Conservation (phyloP, 2,113 vertebrate genomes). For the Channa argus region DNA sequence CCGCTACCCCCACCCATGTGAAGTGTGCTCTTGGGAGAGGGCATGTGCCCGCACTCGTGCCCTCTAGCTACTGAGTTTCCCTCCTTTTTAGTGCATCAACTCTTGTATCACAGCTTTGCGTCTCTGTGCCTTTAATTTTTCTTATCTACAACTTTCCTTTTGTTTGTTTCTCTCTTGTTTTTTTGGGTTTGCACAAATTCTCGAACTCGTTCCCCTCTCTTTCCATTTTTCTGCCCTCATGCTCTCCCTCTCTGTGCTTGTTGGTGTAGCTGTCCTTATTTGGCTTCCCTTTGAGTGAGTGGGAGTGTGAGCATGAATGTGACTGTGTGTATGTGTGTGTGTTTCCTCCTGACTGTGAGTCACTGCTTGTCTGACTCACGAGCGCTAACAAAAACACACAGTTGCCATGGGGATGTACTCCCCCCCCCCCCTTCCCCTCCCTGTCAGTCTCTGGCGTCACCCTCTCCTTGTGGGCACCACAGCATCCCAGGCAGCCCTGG, state of each 20-base stretch:
- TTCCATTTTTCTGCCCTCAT: slow-evolving; percentile 39
- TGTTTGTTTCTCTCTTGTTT: slow-evolving; percentile 17
- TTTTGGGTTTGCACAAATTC: slow-evolving; percentile 28
- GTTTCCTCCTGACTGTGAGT: slow-evolving; percentile 87
- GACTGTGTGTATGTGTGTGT: slow-evolving; percentile 72
- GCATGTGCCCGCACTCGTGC: slow-evolving; percentile 55
- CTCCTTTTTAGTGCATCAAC: background rate
- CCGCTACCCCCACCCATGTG: slow-evolving; percentile 63
- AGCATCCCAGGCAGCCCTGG: slow-evolving; percentile 69
- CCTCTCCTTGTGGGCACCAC: slow-evolving; percentile 59
- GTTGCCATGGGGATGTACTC: slow-evolving; percentile 76
- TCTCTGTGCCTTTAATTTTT: slow-evolving; percentile 15
- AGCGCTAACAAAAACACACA: slow-evolving; percentile 84
- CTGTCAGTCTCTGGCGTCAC: slow-evolving; percentile 40
- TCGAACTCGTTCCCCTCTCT: slow-evolving; percentile 13
- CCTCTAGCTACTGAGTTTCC: slow-evolving; percentile 11
- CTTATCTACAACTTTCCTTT: background rate
- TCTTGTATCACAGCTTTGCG: no score
- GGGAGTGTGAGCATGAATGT: slow-evolving; percentile 75
- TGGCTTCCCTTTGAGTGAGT: slow-evolving; percentile 78
- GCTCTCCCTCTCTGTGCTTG: slow-evolving; percentile 51
- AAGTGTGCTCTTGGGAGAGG: slow-evolving; percentile 58
- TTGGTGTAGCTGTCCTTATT: slow-evolving; percentile 84
- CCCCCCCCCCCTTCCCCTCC: slow-evolving; percentile 9
- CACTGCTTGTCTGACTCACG: slow-evolving; percentile 85